Base-by-base conservation (phyloP, 2,797 vertebrate species). In the Ispidina lecontei region DNA sequence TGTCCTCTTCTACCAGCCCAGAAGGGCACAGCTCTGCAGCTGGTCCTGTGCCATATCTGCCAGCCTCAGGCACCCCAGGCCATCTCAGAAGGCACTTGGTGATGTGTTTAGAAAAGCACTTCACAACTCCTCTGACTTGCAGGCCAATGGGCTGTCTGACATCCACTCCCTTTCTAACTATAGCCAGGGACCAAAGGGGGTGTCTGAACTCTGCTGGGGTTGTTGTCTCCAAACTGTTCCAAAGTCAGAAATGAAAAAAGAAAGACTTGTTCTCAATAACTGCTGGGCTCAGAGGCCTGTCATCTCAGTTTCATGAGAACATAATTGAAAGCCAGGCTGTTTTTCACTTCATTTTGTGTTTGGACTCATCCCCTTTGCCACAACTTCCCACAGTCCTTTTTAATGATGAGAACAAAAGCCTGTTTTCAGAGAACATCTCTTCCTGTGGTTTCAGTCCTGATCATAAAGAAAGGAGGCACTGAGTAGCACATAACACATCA, bases 291-390 rank as follows among this genome's bases (percentile, higher is more conserved):
- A 46, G n/a, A 41, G 44, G 23, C 51, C n/a, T 75, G n/a, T 76
- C 83, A 19, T 51, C 59, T 74, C 0, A 0, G 25, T 71, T 90
- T 68, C 63, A 41, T 29, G 39, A 62, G 52, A 86, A 52, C 7
- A 4, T 67, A 90, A 67, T 55, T 84, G 83, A 91, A 96, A 95
- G 44, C 22, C 71, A 67, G 35, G 35, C 55, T 90, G 67, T 8
- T 90, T 91, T 92, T 56, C 67, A 43, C 69, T 91, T 81, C 25
- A 9, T 72, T 74, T 79, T 52, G 15, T 43, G 22, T 55, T 72
- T 81, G 63, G 23, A 58, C 25, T 95, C 77, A 63, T 76, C 55
- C 71, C 51, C 25, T 79, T 89, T 44, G 63, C 81, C 72, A 63
- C 26, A 82, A 33, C 47, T 88, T 75, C 67, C 76, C 82, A 74